Conservation (phyloP, 53 echinoderm and acorn worm species). For the Henricia sp. region DNA sequence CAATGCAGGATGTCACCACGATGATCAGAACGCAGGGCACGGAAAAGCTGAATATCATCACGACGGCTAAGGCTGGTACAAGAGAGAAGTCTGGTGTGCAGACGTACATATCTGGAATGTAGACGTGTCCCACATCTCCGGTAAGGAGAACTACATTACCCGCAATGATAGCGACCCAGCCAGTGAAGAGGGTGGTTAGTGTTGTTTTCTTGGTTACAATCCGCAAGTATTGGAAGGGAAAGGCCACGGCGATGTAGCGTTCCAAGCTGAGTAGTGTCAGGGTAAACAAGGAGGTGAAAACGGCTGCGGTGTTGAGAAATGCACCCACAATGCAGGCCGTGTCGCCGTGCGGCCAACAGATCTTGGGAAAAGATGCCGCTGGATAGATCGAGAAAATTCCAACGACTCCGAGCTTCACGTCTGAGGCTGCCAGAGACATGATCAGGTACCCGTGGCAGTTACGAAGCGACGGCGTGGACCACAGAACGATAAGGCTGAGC, state of each 20-base stretch:
- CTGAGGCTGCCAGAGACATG: not conserved
- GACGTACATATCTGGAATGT: not conserved
- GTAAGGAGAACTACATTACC: not conserved
- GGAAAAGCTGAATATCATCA: not conserved
- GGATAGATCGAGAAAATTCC: slow-evolving; percentile 23
- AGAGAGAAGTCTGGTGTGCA: not conserved
- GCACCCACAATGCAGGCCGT: not conserved
- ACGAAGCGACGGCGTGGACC: slow-evolving; percentile 1
- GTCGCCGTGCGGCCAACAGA: slow-evolving; percentile 17
- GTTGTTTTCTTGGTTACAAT: not conserved
- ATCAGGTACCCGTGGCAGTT: slow-evolving; percentile 18
- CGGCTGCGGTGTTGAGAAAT: not conserved
- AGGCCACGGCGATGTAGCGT: slow-evolving; percentile 17
- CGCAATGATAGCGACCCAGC: not conserved
- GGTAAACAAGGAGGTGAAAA: not conserved
- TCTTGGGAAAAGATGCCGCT: not conserved
- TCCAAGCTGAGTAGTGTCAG: slow-evolving; percentile 1
- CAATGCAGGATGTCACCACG: not conserved
- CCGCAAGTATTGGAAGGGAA: not conserved
- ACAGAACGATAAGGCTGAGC: not conserved
- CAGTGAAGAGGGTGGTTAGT: not conserved
- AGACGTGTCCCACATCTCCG: not conserved
- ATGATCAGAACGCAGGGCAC: not conserved
- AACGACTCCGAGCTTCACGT: not conserved
- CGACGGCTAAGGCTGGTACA: not conserved